A percentile compares a stretch with the other conserved stretches of the same genome.
These are phyloP conservation scores for Orthosia incerta DNA, from an alignment of 2,888 invertebrate species.

Conservation along the genomic window DNA sequence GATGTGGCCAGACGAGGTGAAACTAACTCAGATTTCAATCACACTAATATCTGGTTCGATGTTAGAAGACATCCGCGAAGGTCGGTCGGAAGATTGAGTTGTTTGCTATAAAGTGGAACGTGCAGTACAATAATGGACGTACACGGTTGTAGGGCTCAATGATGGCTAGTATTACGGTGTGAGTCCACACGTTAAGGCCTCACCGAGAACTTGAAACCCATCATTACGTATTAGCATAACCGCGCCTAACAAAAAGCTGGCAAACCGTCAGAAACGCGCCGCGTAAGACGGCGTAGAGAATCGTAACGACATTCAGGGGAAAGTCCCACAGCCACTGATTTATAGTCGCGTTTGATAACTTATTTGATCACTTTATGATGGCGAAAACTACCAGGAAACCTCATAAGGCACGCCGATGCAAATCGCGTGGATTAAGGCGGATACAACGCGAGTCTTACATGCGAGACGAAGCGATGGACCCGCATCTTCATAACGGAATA, in stretches of 20 bases:
- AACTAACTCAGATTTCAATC: conserved; percentile 3
- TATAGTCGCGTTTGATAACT: conserved; percentile 86
- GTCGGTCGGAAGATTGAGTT: conserved; percentile 47
- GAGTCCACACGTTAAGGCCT: conserved; percentile 61
- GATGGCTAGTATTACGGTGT: conserved; percentile 59
- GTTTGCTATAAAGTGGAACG: conserved; percentile 49
- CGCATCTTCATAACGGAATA: conserved; percentile 82
- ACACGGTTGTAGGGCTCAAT: conserved; percentile 49
- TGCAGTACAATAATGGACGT: conserved; percentile 49
- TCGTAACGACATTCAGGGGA: conserved; percentile 84
- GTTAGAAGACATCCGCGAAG: conserved; percentile 22
- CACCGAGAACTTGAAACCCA: conserved; percentile 74
- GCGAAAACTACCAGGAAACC: conserved; percentile 86
- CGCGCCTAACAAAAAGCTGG: conserved; percentile 83
- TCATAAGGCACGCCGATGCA: conserved; percentile 86
- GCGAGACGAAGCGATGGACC: conserved; percentile 72
- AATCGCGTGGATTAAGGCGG: conserved; percentile 81
- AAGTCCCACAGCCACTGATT: conserved; percentile 83
- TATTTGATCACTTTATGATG: conserved; percentile 90
- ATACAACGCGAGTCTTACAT: conserved; percentile 76
- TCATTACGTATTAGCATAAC: conserved; percentile 84
- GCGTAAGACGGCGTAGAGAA: conserved; percentile 82
- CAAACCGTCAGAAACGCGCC: conserved; percentile 80
- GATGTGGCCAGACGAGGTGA: background rate
- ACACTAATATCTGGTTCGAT: conserved; percentile 4